Base-by-base conservation (phyloP, 2,113 vertebrate genomes). In the Coryphaenoides rupestris region DNA sequence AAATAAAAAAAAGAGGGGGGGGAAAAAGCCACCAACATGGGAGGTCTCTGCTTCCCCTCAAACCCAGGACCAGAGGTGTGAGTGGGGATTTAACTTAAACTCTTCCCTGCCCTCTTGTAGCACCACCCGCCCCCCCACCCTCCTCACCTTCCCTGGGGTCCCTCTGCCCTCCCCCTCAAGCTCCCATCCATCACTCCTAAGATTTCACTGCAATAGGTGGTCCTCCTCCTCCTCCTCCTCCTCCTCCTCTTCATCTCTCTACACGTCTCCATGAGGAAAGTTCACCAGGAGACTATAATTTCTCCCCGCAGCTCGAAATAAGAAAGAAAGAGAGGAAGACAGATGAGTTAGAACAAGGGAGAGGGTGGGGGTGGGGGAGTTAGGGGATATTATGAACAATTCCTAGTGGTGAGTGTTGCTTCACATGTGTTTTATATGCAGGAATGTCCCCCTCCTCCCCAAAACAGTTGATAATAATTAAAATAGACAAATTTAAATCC, bases 101-200 rank as follows among this genome's bases (percentile, higher is more conserved):
- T 68, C 80, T 46, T 61, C 60, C 60, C 56, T 55, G 26, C 54
- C 54, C 54, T 15, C 19, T 21, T 49, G 47, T 19, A 4, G 17
- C 19, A 56, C 10, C n/a, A 28, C 23, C 33, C 60, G 26, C n/a
- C 3, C 15, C 15, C 72, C 68, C 81, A 78, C 83, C 79, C 84
- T 77, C 64, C 28, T 33, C 28, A 5, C 28, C 2, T 33, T 33
- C 28, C 28, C 28, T 33, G 28, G 28, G 28, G 28, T 33, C 16
- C 72, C 68, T 62, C 24, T 59, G 80, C 79, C 83, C 79, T 84
- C 78, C 66, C 75, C 81, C 85, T 81, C 80, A 68, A 68, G 76
- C 74, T 79, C 81, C 80, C 83, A 90, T 90, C 89, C 84, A 88
- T 90, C 89, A 88, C 84, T 84, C 75, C 87, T 87, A 79, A 84